phyloP scores from a whole-genome alignment of 2,888 invertebrate species.

The Lypha dubia region DNA sequence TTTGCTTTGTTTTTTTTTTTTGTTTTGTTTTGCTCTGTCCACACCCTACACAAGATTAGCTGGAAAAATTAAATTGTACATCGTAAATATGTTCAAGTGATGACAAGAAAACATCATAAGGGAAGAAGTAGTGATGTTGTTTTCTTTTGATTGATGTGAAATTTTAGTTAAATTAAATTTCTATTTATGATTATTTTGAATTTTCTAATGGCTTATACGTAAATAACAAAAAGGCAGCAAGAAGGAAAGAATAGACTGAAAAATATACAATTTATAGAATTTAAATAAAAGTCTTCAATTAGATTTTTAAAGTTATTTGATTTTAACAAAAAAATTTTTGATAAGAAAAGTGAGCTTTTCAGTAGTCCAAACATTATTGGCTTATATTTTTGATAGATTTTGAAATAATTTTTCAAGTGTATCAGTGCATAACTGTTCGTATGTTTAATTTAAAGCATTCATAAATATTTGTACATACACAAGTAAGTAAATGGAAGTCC shows the following conservation, averaged over 20 bases:
- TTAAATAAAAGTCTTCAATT: too few relatives aligned
- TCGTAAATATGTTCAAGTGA: background rate
- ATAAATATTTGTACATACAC: background rate
- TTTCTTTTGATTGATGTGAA: background rate
- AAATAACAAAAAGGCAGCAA: too few relatives aligned
- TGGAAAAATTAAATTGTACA: slow-evolving; percentile 11
- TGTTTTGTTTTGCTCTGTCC: slow-evolving; percentile 10
- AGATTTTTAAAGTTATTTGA: too few relatives aligned
- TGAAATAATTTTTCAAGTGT: slow-evolving; percentile 1
- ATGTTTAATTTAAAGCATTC: background rate
- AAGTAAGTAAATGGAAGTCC: background rate
- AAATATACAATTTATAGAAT: too few relatives aligned
- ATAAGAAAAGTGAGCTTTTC: background rate
- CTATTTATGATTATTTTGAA: too few relatives aligned
- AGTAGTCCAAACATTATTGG: background rate
- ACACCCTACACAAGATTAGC: slow-evolving; percentile 15
- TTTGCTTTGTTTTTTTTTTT: too few relatives aligned
- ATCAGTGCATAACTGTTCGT: background rate
- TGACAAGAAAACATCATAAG: background rate
- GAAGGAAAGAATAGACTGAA: too few relatives aligned
- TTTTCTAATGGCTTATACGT: too few relatives aligned
- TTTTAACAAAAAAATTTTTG: background rate
- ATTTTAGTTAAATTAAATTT: background rate
- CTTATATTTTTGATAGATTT: background rate
- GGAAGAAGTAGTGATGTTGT: background rate